Evolutionary conservation across 2,797 vertebrate genomes (phyloP).

Genomic region (Phataginus tricuspis): DNA sequence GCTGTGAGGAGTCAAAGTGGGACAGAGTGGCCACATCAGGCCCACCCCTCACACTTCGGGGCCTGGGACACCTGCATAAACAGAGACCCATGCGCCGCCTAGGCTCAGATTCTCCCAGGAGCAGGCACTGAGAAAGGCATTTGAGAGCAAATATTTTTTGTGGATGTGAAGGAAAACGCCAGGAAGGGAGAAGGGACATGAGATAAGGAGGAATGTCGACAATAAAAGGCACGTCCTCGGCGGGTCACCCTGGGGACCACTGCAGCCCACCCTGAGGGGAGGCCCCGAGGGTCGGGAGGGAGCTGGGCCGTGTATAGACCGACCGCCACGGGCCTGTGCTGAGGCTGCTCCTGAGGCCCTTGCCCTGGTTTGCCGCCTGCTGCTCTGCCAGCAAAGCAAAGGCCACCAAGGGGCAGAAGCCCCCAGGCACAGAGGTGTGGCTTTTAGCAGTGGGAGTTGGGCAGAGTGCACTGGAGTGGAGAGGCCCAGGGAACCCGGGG

Average conservation of each 20-base stretch:
- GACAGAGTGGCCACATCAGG: too few species aligned
- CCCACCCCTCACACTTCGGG: not conserved
- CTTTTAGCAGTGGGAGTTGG: not conserved
- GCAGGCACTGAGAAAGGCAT: not conserved
- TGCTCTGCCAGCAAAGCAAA: not conserved
- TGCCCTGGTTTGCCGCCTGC: not conserved
- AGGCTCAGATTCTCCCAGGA: not conserved
- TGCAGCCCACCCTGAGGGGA: accelerated
- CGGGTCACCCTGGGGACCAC: accelerated
- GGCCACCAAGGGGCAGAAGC: not conserved
- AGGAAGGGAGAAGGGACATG: not conserved
- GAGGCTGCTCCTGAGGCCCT: too few species aligned
- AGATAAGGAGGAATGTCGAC: not conserved
- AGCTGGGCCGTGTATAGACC: accelerated
- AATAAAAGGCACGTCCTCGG: accelerated
- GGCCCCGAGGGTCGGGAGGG: accelerated
- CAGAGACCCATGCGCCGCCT: not conserved
- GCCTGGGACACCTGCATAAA: not conserved
- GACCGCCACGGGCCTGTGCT: accelerated
- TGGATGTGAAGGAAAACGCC: not conserved
- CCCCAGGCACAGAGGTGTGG: accelerated
- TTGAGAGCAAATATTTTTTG: too few species aligned
- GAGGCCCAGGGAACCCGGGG: accelerated
- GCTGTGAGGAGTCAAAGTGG: too few species aligned
- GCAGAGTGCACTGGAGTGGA: not conserved